Base-by-base conservation (phyloP, 2,113 vertebrate species). In the Telmatochromis sp. region DNA sequence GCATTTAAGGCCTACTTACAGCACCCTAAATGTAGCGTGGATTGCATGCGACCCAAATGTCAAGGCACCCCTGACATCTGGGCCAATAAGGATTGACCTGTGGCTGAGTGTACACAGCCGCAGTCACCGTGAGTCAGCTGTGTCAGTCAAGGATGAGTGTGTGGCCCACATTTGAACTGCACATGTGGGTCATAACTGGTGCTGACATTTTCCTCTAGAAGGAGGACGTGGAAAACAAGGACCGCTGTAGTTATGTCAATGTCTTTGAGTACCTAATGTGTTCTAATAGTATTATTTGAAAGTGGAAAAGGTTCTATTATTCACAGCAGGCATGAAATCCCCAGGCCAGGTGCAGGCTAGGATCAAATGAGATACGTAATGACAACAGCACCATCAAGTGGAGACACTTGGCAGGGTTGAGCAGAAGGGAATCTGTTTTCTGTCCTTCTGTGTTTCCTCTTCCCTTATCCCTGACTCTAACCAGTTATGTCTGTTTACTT, bases 381-480 rank as follows among this genome's bases (percentile, higher is more conserved):
- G 9, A 51, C 47, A 54, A 33, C 55, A 13, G 73, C 84, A 35
- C 92, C 93, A 84, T 86, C 93, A 15, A 57, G 93, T 60, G 93
- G 93, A 82, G 4, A 84, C 21, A 8, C 7, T 26, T 51, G 73
- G 73, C 73, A 78, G 45, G 10, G 26, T 13, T 78, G 45, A 31
- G 45, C 70, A 42, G 80, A 78, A 19, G 9, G 70, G 23, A 51
- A 78, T 51, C 73, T 78, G 45, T 31, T 78, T 78, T n/a, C 45
- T 78, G 23, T 75, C 15, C 70, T 47, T 28, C 23, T 75, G 65
- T 23, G 23, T 75, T 47, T 75, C 40, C 3, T 75, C 40, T 47
- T 75, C 68, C 40, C 40, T 28, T 6, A 75, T 28, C 68, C 2
- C 40, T 75, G 9, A 49, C 70, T 31, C 23, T 75, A 47, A 31